Conservation (phyloP, 2,113 vertebrate genomes). For the Coreoperca whiteheadi region DNA sequence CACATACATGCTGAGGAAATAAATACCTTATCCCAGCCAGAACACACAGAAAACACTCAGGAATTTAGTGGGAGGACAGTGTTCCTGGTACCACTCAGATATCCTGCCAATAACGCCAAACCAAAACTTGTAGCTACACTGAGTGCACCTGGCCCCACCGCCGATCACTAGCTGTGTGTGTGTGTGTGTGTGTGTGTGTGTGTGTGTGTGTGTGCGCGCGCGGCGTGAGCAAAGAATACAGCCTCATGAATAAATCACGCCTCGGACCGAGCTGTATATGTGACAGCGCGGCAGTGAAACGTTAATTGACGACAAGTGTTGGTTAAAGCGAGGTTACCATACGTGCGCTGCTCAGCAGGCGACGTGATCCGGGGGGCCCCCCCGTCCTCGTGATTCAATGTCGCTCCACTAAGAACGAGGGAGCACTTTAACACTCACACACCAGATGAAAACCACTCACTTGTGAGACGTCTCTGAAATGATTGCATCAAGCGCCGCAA, state of each 20-base stretch:
- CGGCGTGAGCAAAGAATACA: not conserved
- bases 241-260: slow-evolving; percentile 64
- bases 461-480: slow-evolving; percentile 6
- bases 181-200: slow-evolving; percentile 19
- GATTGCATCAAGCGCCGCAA: slow-evolving; percentile 6
- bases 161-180: not conserved
- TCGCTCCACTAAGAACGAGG: not conserved
- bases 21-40: slow-evolving; percentile 25
- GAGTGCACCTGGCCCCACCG: slow-evolving; percentile 22
- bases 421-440: slow-evolving; percentile 26
- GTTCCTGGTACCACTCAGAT: slow-evolving; percentile 57
- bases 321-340: slow-evolving; percentile 48
- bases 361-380: slow-evolving; percentile 10
- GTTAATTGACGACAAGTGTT: slow-evolving; percentile 71
- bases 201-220: slow-evolving; percentile 5
- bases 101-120: not conserved
- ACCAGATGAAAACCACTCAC: slow-evolving; percentile 7
- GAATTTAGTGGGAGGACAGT: slow-evolving; percentile 55
- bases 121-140: slow-evolving; percentile 9
- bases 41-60: slow-evolving; percentile 27
- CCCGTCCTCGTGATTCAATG: slow-evolving; percentile 46
- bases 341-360: slow-evolving; percentile 35
- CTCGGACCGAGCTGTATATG: slow-evolving; percentile 15
- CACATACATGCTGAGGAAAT: slow-evolving; percentile 3
- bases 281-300: slow-evolving; percentile 58